A percentile compares a stretch with the other conserved stretches of the same genome.
phyloP scores from a whole-genome alignment of 2,888 invertebrate species.

The Drosophila nigricruria region DNA sequence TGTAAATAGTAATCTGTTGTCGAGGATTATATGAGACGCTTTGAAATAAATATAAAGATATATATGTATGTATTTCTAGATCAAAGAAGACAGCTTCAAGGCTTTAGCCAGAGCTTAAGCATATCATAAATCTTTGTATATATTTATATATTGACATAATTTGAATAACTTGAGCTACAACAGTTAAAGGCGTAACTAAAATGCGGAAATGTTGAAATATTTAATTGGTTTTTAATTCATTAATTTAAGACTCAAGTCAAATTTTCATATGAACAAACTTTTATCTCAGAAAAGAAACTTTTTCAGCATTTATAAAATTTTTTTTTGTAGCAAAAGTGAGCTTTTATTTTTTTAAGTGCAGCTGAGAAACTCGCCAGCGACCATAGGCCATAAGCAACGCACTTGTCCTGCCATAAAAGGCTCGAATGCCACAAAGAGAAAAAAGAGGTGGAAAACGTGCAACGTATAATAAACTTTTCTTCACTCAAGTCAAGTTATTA shows the following conservation, averaged over 20 bases:
- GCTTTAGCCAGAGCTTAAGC: slow-evolving; percentile 36
- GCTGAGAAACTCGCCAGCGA: slow-evolving; percentile 51
- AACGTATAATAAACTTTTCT: slow-evolving; percentile 55
- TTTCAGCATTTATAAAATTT: too few species aligned
- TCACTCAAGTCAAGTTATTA: slow-evolving; percentile 24
- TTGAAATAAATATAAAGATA: slow-evolving; percentile 10
- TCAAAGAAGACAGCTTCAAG: slow-evolving; percentile 53
- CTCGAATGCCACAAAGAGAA: slow-evolving; percentile 19
- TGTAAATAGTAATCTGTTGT: slow-evolving; percentile 56
- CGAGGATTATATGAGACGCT: slow-evolving; percentile 37
- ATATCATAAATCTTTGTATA: slow-evolving; percentile 7
- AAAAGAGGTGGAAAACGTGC: slow-evolving; percentile 59
- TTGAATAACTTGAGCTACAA: not conserved
- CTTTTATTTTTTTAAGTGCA: slow-evolving; percentile 57
- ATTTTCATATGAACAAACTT: not conserved
- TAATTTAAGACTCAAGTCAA: not conserved
- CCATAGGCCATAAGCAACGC: slow-evolving; percentile 41
- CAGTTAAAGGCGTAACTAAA: not conserved
- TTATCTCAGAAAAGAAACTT: not conserved
- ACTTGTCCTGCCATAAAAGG: slow-evolving; percentile 77
- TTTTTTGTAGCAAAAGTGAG: not conserved
- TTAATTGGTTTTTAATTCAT: not conserved
- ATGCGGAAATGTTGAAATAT: slow-evolving; percentile 2
- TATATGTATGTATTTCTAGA: slow-evolving; percentile 6
- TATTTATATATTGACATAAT: not conserved